Base-by-base conservation (phyloP, 1,140 invertebrate species). In the Lordiphosa mommai region DNA sequence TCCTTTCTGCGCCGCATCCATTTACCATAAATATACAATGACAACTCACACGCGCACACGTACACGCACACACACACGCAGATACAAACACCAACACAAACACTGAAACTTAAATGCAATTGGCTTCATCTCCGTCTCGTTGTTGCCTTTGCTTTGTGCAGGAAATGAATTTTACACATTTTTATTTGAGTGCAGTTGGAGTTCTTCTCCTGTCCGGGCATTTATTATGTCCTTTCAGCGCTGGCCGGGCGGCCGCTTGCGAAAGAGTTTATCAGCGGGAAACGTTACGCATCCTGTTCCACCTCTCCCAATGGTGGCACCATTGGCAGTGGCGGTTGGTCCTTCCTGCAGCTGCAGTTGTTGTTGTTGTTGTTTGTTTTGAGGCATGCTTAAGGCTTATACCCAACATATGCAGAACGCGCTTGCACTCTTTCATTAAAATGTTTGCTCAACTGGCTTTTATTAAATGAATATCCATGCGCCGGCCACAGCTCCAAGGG, bases 151-250 rank as follows among this genome's bases (percentile, higher is more conserved):
- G 57, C 47, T 51, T 38, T 38, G 12, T 13, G 10, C 38, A 36
- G 10, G n/a, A 37, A 67, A 61, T 53, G 48, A 55, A 67, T 73
- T 60, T 57, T 61, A 55, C 43, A 38, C 55, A 55, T 69, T 73
- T 71, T 72, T 59, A 70, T 58, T 59, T 55, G 50, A 68, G 44
- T 47, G 41, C 55, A 32, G 29, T 41, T 43, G 10, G 23, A 9
- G 20, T 20, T 16, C 8, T n/a, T 10, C 34, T 16, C 8, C 2
- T 38, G 48, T 50, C 57, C 51, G 36, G 48, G 71, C 58, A 82
- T 82, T 84, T 84, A 82, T 82, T 82, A 82, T 84, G 76, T 82
- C 72, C 76, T 84, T 76, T 82, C 77, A 72, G 38, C 71, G 46
- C 61, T 33, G 40, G 46, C 33, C 61, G 30, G 40, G 40, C 33